Evolutionary conservation across 2,888 invertebrate genomes (phyloP).

Genomic region (Eurytoma adleriae): DNA sequence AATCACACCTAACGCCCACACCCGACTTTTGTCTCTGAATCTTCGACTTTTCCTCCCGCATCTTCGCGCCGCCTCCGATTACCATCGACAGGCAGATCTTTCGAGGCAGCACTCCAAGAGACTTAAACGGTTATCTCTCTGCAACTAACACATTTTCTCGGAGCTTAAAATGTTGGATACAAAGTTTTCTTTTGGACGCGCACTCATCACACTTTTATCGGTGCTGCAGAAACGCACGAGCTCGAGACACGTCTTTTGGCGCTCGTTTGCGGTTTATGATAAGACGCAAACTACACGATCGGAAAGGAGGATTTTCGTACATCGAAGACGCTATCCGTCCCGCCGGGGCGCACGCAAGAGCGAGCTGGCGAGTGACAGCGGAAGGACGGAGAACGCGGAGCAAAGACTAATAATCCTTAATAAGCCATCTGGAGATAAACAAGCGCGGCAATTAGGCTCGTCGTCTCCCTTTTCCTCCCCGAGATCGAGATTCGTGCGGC

Average conservation of each 20-base stretch:
- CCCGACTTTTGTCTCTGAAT: neutral
- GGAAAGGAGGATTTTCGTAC: no score
- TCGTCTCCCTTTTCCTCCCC: neutral
- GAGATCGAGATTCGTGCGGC: neutral
- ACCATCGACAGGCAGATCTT: neutral
- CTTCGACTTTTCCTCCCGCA: conserved; percentile 15
- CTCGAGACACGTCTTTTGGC: no score
- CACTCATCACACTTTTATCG: no score
- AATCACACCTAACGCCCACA: conserved; percentile 66
- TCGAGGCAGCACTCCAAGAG: neutral
- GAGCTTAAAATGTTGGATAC: no score
- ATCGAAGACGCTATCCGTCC: no score
- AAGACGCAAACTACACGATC: no score
- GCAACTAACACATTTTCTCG: no score
- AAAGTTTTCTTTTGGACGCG: no score
- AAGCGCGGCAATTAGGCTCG: conserved; percentile 51
- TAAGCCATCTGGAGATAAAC: conserved; percentile 54
- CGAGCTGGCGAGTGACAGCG: neutral
- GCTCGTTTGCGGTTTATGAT: no score
- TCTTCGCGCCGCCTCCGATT: conserved; percentile 7
- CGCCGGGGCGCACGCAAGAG: neutral
- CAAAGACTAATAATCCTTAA: conserved; percentile 56
- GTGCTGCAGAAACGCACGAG: no score
- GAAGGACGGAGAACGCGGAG: conserved; percentile 2
- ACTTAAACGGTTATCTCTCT: neutral